Evolutionary conservation across 2,797 vertebrate genomes (phyloP).

Genomic region (Onychomys leucogaster): DNA sequence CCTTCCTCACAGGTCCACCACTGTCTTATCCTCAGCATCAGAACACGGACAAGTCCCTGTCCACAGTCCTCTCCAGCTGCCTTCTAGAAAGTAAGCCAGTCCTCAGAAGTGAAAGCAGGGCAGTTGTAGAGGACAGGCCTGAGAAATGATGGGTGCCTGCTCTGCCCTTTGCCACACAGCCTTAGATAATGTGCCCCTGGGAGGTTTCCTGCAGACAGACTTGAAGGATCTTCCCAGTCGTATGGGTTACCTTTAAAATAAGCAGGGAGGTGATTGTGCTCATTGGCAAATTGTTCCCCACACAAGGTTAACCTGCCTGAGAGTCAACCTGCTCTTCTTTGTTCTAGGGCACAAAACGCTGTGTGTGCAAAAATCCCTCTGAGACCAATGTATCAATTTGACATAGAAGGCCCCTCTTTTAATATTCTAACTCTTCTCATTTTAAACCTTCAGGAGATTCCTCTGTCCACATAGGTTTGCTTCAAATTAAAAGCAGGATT

Average conservation of each 20-base stretch:
- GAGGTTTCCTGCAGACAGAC: neutral
- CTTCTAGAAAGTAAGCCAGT: neutral
- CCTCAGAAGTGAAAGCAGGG: neutral
- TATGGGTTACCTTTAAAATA: neutral
- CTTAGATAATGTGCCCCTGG: neutral
- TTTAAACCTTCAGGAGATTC: neutral
- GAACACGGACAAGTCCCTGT: neutral
- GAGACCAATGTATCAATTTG: rapidly evolving
- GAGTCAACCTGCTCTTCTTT: neutral
- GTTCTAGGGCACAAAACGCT: neutral
- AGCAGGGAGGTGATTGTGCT: neutral
- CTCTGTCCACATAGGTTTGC: neutral
- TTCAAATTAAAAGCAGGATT: neutral
- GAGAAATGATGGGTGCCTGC: rapidly evolving
- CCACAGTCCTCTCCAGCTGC: neutral
- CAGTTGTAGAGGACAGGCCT: neutral
- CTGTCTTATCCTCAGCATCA: neutral
- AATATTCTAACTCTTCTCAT: neutral
- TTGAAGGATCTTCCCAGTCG: neutral
- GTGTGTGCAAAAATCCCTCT: neutral
- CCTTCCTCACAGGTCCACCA: rapidly evolving
- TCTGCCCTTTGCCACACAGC: neutral
- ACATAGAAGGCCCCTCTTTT: rapidly evolving
- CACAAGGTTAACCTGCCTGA: neutral
- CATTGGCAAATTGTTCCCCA: neutral